Evolutionary conservation across 1,140 invertebrate species (phyloP), one percentile per base, ranked within the genome.

Genomic region (Leptopilina clavipes): DNA sequence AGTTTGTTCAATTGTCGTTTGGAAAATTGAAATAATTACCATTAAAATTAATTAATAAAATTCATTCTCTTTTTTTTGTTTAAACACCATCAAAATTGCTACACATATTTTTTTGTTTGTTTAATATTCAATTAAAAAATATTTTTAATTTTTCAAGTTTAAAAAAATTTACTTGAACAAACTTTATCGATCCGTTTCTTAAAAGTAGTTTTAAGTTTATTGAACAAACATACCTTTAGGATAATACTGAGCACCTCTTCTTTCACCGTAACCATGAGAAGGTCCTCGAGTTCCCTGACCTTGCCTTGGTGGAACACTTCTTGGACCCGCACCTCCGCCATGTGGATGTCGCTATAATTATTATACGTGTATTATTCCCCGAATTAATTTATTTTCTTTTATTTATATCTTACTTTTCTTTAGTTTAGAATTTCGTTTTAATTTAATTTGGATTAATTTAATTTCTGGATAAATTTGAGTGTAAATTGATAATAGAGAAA

Each of bases 171-270:
- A 0, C 59, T n/a, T 52, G 78, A 75, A 81, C 78, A 81, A 83
- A 83, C 78, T 81, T 65, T 37, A 31, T 65, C 12, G 22, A 31
- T 65, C 31, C 1, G 22, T 22, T 8, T 31, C 9, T 7, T 40
- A 31, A n/a, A 14, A 14, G 3, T 65, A 31, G n/a, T n/a, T 40
- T 40, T 11, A 65, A 25, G 22, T 14, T 12, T 14, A n/a, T 82
- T 73, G 82, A 79, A 80, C 72, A 70, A 72, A 37, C 83, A 87
- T 91, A 94, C 93, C 94, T 94, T 94, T 94, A 70, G 93, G 92
- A 90, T 94, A 93, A 89, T 95, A 95, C 87, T 95, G 94, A 79
- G 94, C 93, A 79, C 92, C 93, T 83, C 94, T 89, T 14, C 94
- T 94, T 83, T 94, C 93, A 9, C 93, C 93, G 81, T 94, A 94